phyloP scores from a whole-genome alignment of 2,888 invertebrate genomes.

The Clitarchus hookeri region DNA sequence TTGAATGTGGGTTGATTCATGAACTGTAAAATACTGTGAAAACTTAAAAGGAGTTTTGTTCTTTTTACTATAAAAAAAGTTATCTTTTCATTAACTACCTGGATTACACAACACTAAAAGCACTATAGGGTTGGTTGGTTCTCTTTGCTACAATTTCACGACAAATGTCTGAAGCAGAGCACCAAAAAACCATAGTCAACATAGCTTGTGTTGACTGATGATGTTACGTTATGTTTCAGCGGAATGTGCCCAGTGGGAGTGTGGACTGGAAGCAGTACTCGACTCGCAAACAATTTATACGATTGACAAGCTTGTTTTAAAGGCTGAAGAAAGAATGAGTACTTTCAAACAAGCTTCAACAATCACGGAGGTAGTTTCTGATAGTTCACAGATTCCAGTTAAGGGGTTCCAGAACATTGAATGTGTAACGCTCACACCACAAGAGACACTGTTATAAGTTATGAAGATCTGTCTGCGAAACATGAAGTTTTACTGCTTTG shows the following conservation, averaged over 20 bases:
- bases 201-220: too few species aligned
- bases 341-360: neutral
- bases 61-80: too few species aligned
- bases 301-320: neutral
- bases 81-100: too few species aligned
- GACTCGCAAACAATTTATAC: neutral
- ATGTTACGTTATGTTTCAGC: neutral
- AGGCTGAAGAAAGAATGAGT: neutral
- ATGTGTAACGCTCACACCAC: neutral
- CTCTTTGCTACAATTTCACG: neutral
- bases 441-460: neutral
- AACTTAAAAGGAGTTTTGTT: too few species aligned
- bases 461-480: neutral
- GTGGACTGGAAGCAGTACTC: neutral
- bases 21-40: too few species aligned
- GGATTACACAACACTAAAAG: too few species aligned
- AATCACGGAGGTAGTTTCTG: neutral
- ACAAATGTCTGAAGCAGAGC: too few species aligned
- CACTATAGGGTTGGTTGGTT: neutral
- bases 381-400: neutral
- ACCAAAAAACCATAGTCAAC: too few species aligned
- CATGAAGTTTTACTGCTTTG: neutral
- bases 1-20: too few species aligned
- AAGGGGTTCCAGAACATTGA: neutral
- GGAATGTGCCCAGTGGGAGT: constrained; percentile 14